A percentile compares a stretch with the other conserved stretches of the same genome.
Conservation (phyloP, 64 coral and sea anemone genomes). For the Pocillopora verrucosa region DNA sequence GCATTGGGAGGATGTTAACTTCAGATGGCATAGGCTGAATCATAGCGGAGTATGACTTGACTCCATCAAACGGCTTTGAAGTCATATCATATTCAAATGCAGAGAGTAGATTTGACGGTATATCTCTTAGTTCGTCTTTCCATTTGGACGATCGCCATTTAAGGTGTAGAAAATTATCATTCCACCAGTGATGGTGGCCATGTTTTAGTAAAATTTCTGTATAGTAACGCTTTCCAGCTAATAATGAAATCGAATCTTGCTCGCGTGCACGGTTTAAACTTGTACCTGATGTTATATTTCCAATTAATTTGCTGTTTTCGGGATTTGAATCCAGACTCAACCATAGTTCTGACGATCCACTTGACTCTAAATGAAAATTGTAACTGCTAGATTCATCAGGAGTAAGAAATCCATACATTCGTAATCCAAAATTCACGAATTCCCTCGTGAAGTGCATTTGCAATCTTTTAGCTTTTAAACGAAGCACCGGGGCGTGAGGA, state of each 20-base stretch:
- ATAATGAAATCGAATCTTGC: constrained; percentile 7
- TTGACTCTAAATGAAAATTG: constrained; percentile 10
- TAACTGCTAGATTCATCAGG: background rate
- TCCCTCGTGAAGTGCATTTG: background rate
- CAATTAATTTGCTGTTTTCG: constrained; percentile 39
- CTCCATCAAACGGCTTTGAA: background rate
- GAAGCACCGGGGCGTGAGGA: constrained; percentile 45
- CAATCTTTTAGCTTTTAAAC: constrained; percentile 7
- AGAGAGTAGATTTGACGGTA: background rate
- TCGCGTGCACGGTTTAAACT: background rate
- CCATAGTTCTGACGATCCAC: constrained; percentile 69
- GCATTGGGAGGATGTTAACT: constrained; percentile 36
- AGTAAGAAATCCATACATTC: constrained; percentile 51
- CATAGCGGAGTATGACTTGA: background rate
- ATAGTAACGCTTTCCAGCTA: constrained; percentile 24
- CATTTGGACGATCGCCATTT: background rate
- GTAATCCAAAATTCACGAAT: background rate
- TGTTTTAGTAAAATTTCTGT: constrained; percentile 2
- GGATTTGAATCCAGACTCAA: constrained; percentile 44
- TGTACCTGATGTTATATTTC: constrained; percentile 16
- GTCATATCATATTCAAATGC: background rate
- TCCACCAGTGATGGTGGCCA: background rate
- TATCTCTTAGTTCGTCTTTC: background rate
- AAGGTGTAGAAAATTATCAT: background rate
- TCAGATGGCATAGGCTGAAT: background rate